Evolutionary conservation across 92 coral and sea anemone species (phyloP).

Genomic region (Parazoanthus swiftii): DNA sequence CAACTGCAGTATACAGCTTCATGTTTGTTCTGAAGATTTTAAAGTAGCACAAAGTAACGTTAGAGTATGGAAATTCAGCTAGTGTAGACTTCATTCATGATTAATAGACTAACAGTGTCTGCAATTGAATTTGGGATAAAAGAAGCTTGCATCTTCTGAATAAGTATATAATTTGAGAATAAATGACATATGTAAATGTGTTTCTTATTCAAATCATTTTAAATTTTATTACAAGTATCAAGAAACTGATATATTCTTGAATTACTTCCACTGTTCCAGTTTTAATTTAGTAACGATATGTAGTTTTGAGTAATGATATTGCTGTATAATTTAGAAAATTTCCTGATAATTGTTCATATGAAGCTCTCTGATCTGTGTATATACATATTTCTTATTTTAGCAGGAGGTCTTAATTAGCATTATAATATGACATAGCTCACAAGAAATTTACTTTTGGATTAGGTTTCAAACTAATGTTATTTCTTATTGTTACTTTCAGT

Average conservation of each 20-base stretch:
- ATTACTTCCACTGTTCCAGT: neutral
- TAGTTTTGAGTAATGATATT: neutral
- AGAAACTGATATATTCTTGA: neutral
- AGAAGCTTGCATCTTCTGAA: constrained; percentile 12
- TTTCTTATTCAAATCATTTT: neutral
- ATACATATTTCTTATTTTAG: neutral
- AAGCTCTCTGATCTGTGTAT: neutral
- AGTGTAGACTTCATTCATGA: constrained; percentile 34
- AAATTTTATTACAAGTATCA: constrained; percentile 1
- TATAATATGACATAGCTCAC: neutral
- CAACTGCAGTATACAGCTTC: neutral
- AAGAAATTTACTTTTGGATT: neutral
- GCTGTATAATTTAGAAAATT: neutral
- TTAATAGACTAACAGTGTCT: constrained; percentile 27
- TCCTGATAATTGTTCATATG: constrained; percentile 1
- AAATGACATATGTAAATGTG: constrained; percentile 1
- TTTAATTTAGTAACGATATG: neutral
- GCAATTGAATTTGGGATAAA: constrained; percentile 18
- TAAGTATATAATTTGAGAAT: neutral
- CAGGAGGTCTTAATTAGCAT: neutral
- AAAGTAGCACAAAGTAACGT: neutral
- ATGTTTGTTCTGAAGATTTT: neutral
- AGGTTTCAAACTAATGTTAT: too few relatives aligned
- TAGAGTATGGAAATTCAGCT: constrained; percentile 40
- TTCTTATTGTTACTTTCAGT: neutral